Evolutionary conservation across 2,888 invertebrate genomes (phyloP).

Genomic region (Petrolisthes cinctipes): DNA sequence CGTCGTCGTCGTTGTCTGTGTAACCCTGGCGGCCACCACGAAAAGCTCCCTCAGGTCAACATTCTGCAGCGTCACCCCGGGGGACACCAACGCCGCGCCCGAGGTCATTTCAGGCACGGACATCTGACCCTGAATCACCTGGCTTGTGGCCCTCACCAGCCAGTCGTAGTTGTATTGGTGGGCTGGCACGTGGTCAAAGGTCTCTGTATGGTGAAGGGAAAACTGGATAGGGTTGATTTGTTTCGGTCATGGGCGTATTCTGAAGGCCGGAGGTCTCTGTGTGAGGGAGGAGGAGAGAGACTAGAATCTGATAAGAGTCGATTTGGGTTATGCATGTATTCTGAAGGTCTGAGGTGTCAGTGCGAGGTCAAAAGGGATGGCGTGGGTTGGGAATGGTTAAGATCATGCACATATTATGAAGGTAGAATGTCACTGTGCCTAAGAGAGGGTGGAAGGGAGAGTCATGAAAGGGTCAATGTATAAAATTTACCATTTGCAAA

Average conservation of each 20-base stretch:
- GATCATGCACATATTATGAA: not conserved
- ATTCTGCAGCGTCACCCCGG: not conserved
- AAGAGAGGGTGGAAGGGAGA: too few species aligned
- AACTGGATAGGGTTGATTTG: too few species aligned
- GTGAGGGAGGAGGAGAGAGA: too few species aligned
- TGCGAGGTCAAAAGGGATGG: not conserved
- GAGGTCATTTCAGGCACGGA: not conserved
- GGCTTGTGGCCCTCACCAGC: not conserved
- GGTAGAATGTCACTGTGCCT: too few species aligned
- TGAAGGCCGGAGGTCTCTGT: too few species aligned
- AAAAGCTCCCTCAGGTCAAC: not conserved
- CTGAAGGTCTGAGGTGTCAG: not conserved
- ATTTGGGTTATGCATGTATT: too few species aligned
- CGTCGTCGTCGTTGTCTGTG: not conserved
- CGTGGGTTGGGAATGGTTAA: not conserved
- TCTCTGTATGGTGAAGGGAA: not conserved
- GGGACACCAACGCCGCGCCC: not conserved
- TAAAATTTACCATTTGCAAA: too few species aligned
- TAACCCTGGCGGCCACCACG: not conserved
- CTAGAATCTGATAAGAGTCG: too few species aligned
- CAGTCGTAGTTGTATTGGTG: not conserved
- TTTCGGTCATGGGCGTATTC: too few species aligned
- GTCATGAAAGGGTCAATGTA: too few species aligned
- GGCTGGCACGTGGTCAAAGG: not conserved
- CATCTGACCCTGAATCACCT: not conserved